Conservation (phyloP, 2,888 invertebrate species). For the Eupithecia dodoneata region DNA sequence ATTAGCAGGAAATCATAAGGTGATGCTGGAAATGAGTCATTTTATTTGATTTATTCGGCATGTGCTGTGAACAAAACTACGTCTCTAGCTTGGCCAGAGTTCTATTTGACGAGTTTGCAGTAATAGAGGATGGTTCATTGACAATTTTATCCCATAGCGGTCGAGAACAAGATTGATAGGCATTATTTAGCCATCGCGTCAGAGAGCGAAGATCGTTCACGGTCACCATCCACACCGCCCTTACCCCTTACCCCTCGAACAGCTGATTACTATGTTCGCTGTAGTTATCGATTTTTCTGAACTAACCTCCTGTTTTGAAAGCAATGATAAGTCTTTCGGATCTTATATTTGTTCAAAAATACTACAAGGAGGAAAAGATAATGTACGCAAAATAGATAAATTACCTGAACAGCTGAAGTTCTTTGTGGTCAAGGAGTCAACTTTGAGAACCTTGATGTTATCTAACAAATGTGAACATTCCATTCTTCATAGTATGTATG, state of each 20-base stretch:
- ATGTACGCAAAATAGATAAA: slow-evolving; percentile 52
- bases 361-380: slow-evolving; percentile 41
- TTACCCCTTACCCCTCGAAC: slow-evolving; percentile 72
- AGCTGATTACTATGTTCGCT: slow-evolving; percentile 82
- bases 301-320: slow-evolving; percentile 68
- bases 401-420: slow-evolving; percentile 87
- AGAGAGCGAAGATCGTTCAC: slow-evolving; percentile 68
- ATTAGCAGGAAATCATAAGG: slow-evolving; percentile 42
- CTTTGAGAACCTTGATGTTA: slow-evolving; percentile 84
- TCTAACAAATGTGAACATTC: slow-evolving; percentile 88
- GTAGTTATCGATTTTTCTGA: slow-evolving; percentile 79
- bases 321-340: slow-evolving; percentile 48
- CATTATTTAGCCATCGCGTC: slow-evolving; percentile 60
- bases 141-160: not conserved
- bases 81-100: not conserved
- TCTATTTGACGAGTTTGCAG: not conserved
- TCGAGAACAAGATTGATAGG: slow-evolving; percentile 36
- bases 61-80: not conserved
- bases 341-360: slow-evolving; percentile 31
- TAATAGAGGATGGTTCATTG: not conserved
- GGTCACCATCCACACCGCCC: slow-evolving; percentile 74
- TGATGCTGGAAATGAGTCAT: slow-evolving; percentile 55
- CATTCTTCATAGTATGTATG: slow-evolving; percentile 80
- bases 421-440: slow-evolving; percentile 84
- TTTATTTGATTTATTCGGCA: slow-evolving; percentile 42